Base-by-base conservation (phyloP, 2,113 vertebrate species). In the Phoxinus phoxinus region DNA sequence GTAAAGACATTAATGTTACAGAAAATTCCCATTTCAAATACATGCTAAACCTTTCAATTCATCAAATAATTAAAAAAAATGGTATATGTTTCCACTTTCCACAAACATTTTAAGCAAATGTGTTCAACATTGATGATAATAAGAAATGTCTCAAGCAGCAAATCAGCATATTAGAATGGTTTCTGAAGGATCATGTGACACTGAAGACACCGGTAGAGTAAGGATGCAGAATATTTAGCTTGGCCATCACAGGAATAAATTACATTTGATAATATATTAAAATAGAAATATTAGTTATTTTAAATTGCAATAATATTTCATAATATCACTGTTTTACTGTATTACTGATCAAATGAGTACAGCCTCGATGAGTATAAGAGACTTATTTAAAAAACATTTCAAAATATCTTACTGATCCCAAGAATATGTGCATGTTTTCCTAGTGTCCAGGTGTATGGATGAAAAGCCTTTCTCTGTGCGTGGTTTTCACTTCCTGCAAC, bases 401-500 rank as follows among this genome's bases (percentile, higher is more conserved):
- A 37, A 37, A 37, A 37, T 37, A 7, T 37, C 35, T 37, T 37
- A 37, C 35, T 37, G 35, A 37, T 37, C 35, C 35, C 0, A 37
- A 37, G 0, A 37, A 37, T 6, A 6, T 37, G 35, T 37, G 35
- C 35, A 37, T 37, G 6, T 37, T 37, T 37, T 37, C 37, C 37
- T 37, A 7, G n/a, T n/a, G n/a, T n/a, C n/a, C 23, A 74, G 25
- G 4, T 75, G 71, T 0, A 69, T 67, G 4, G 3, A n/a, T 83
- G 84, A 72, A 85, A 56, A 84, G n/a, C 27, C 3, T 17, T 67
- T 3, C 37, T 65, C 76, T 48, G 4, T 12, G 65, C 13, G 73
- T 19, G 78, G 69, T 83, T 89, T 87, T 88, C 87, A 88, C 88
- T 92, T 93, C 91, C 89, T 87, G 21, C 86, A 48, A 87, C 56